These are phyloP conservation scores for Mesocricetus auratus DNA, from an alignment of 2,113 vertebrate genomes.

Conservation along the genomic window DNA sequence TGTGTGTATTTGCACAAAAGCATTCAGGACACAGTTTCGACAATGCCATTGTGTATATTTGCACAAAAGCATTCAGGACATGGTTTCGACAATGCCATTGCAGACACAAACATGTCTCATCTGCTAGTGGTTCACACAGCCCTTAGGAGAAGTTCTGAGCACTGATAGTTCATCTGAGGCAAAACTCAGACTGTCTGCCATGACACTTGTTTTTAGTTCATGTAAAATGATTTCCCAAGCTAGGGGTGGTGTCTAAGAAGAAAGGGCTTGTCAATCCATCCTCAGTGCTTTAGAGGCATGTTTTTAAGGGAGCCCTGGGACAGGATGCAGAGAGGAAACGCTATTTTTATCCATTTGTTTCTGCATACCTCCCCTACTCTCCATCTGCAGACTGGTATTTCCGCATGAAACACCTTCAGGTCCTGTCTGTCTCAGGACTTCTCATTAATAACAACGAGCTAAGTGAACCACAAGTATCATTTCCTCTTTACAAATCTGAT, in stretches of 20 bases:
- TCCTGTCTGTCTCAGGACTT: conserved; percentile 6
- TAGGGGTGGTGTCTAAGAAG: neutral
- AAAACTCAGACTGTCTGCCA: neutral
- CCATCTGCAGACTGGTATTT: conserved; percentile 54
- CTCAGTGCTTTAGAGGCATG: neutral
- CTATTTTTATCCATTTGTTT: conserved; percentile 64
- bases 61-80: neutral
- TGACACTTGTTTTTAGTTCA: neutral
- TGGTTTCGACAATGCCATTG: neutral
- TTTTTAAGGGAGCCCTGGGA: neutral
- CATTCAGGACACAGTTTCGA: neutral
- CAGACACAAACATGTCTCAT: neutral
- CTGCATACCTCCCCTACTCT: neutral
- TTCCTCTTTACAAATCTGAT: conserved; percentile 23
- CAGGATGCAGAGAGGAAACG: neutral
- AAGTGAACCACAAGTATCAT: conserved; percentile 37
- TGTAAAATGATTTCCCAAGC: neutral
- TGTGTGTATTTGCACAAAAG: neutral
- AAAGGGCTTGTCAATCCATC: neutral
- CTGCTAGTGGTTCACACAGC: neutral
- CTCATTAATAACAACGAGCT: conserved; percentile 53
- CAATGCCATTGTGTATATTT: neutral
- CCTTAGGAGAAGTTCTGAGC: neutral
- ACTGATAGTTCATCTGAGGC: neutral
- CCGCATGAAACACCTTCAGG: conserved; percentile 19